A percentile compares a stretch with the other conserved stretches of the same genome.
Conservation (phyloP, 2,113 vertebrate species). For the Proteles cristata region DNA sequence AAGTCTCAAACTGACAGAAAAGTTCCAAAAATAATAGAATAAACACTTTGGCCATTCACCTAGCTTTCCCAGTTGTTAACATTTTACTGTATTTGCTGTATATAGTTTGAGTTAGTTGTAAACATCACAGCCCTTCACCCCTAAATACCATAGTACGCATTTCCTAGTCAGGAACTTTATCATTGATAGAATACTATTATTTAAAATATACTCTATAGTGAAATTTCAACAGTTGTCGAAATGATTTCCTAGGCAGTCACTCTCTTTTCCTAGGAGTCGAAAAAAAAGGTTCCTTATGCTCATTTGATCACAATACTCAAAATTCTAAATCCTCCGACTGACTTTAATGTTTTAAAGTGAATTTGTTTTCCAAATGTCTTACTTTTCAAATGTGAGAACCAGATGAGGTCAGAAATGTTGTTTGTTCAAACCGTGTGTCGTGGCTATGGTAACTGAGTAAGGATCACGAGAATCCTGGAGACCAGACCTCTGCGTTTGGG, state of each 20-base stretch:
- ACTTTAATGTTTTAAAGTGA: slow-evolving; percentile 65
- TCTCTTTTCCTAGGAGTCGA: slow-evolving; percentile 27
- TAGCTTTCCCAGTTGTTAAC: slow-evolving; percentile 32
- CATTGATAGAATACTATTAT: slow-evolving; percentile 8
- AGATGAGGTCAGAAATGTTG: slow-evolving; percentile 59
- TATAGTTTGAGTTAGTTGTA: slow-evolving; percentile 31
- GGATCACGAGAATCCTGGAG: background rate
- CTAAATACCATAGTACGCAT: background rate
- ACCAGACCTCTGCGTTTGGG: slow-evolving; percentile 35
- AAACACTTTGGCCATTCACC: background rate
- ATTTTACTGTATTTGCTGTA: slow-evolving; percentile 45
- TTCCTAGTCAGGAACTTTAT: slow-evolving; percentile 33
- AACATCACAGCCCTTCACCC: background rate
- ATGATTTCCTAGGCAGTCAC: background rate
- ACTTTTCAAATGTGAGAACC: slow-evolving; percentile 62
- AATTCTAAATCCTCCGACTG: slow-evolving; percentile 52
- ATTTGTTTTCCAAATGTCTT: slow-evolving; percentile 57
- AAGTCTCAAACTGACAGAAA: slow-evolving; percentile 8
- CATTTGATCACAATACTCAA: slow-evolving; percentile 13
- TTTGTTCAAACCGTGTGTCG: slow-evolving; percentile 26
- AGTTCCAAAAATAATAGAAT: slow-evolving; percentile 23
- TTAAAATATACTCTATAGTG: slow-evolving; percentile 43
- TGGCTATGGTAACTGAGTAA: slow-evolving; percentile 54
- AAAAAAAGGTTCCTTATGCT: slow-evolving; percentile 66
- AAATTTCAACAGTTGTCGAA: slow-evolving; percentile 35